Percentiles rank a stretch among this genome's conserved stretches.
Evolutionary conservation across 2,113 vertebrate species (phyloP).

Genomic region (Nanger granti): DNA sequence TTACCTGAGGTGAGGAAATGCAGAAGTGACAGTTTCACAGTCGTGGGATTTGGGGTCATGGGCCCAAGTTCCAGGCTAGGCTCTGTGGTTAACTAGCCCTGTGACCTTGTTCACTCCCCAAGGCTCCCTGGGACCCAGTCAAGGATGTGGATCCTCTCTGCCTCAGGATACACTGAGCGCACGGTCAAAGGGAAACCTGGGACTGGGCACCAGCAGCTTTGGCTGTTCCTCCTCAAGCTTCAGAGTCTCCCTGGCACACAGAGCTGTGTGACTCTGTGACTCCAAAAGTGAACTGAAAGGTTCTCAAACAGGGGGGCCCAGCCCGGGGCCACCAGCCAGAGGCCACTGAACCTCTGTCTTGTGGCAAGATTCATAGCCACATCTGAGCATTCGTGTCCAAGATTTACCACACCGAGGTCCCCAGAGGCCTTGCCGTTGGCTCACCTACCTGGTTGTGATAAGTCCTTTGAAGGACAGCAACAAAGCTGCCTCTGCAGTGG

Average conservation of each 20-base stretch:
- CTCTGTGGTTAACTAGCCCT: background rate
- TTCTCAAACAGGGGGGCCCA: background rate
- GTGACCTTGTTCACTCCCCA: background rate
- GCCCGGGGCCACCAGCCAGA: background rate
- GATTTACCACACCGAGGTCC: background rate
- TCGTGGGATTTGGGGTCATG: background rate
- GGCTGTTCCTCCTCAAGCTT: background rate
- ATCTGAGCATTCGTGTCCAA: background rate
- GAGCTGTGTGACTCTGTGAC: background rate
- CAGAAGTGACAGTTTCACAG: background rate
- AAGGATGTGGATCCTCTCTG: background rate
- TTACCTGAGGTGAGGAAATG: background rate
- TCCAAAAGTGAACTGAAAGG: background rate
- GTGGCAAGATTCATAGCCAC: background rate
- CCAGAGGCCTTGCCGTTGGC: background rate
- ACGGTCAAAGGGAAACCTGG: background rate
- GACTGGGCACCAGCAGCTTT: background rate
- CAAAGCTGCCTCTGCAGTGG: background rate
- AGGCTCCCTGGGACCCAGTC: too few species aligned
- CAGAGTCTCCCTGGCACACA: background rate
- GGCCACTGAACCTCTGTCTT: background rate
- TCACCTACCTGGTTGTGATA: background rate
- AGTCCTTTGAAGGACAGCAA: background rate
- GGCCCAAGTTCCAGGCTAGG: background rate
- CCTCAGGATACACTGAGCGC: background rate